phyloP scores from a whole-genome alignment of 2,797 vertebrate genomes.

The Pangasius sanitwongsei region DNA sequence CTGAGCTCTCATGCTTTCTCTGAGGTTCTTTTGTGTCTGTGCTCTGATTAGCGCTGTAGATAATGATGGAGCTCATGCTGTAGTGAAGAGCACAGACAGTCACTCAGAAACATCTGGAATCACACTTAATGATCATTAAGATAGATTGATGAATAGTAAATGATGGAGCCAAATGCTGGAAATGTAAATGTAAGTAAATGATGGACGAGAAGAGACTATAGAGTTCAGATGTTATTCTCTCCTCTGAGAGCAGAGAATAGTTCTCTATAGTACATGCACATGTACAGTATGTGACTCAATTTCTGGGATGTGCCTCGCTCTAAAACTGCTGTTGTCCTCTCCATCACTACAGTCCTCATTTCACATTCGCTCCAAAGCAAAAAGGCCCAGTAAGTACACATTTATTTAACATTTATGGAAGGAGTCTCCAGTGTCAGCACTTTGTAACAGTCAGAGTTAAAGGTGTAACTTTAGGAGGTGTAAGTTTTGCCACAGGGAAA shows the following conservation, averaged over 20 bases:
- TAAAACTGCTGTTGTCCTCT: neutral
- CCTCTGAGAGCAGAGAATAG: constrained; percentile 38
- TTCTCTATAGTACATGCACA: too few relatives aligned
- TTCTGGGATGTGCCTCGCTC: neutral
- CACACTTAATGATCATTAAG: constrained; percentile 73
- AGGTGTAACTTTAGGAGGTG: neutral
- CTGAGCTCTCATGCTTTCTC: constrained; percentile 53
- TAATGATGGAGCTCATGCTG: neutral
- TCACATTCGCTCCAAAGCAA: neutral
- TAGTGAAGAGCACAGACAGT: constrained; percentile 59
- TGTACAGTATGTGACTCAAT: neutral
- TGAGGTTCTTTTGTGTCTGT: constrained; percentile 53
- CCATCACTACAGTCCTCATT: neutral
- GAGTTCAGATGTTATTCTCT: constrained; percentile 28
- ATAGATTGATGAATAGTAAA: constrained; percentile 66
- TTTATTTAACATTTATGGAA: neutral
- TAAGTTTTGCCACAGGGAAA: neutral
- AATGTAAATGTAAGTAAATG: constrained; percentile 51
- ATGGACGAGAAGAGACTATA: constrained; percentile 58
- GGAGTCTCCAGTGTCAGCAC: neutral
- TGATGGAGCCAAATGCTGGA: constrained; percentile 50
- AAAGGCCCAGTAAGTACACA: neutral
- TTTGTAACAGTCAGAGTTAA: neutral
- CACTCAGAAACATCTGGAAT: constrained; percentile 74
- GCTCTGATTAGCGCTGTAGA: constrained; percentile 62